Conservation (phyloP, 2,113 vertebrate genomes). For the Amphiprion percula region DNA sequence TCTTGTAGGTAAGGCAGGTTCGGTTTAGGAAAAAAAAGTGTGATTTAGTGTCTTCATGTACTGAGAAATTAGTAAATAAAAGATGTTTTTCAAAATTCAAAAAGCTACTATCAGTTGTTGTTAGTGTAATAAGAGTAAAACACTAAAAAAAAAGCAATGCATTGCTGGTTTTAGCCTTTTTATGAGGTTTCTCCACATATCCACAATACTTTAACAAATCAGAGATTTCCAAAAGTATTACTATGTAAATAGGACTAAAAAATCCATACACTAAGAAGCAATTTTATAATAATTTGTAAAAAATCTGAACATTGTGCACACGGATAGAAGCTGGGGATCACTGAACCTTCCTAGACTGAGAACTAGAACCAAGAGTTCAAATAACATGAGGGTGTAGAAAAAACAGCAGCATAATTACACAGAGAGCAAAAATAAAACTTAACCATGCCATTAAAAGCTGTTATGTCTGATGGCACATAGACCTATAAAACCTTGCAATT, state of each 20-base stretch:
- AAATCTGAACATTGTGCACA: background rate
- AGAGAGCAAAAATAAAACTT: conserved; percentile 18
- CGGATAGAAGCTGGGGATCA: background rate
- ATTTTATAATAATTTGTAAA: too few species aligned
- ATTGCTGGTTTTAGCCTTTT: too few species aligned
- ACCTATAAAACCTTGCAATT: conserved; percentile 28
- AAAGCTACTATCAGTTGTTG: too few species aligned
- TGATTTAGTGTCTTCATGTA: background rate
- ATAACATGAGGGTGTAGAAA: background rate
- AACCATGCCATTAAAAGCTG: conserved; percentile 33
- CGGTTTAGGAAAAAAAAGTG: background rate
- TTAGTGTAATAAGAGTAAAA: too few species aligned
- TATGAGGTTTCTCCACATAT: background rate
- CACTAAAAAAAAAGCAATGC: too few species aligned
- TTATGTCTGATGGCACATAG: conserved; percentile 20
- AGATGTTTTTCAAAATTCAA: too few species aligned
- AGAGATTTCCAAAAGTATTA: background rate
- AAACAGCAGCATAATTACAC: background rate
- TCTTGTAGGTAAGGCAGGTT: conserved; percentile 75
- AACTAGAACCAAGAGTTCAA: background rate
- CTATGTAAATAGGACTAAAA: too few species aligned
- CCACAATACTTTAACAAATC: background rate
- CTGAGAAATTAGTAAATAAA: too few species aligned
- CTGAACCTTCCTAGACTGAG: background rate
- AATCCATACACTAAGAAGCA: too few species aligned